phyloP scores from a whole-genome alignment of 2,797 vertebrate species.

The Danio albolineatus region DNA sequence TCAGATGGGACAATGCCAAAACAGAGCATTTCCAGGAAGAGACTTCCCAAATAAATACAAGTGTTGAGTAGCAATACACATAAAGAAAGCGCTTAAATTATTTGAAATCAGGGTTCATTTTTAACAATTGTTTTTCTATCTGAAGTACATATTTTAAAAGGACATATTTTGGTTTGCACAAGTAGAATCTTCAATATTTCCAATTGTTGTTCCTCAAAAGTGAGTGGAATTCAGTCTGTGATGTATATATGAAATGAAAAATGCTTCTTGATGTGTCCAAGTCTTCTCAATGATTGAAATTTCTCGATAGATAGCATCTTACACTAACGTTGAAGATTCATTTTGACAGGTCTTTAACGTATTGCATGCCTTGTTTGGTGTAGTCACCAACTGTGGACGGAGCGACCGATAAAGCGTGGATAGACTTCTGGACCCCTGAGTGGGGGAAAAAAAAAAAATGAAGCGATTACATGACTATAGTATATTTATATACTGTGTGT shows the following conservation, averaged over 20 bases:
- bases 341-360: slow-evolving; percentile 86
- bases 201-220: background rate
- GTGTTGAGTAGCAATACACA: slow-evolving; percentile 19
- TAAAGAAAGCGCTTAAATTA: slow-evolving; percentile 2
- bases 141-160: background rate
- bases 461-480: background rate
- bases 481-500: background rate
- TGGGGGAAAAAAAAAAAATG: slow-evolving; percentile 12
- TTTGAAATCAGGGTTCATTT: background rate
- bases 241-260: background rate
- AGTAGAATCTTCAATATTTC: background rate
- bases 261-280: background rate
- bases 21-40: background rate
- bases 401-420: slow-evolving; percentile 86
- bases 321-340: slow-evolving; percentile 66
- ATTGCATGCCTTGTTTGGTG: slow-evolving; percentile 83
- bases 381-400: slow-evolving; percentile 84
- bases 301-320: background rate
- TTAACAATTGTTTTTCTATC: slow-evolving; percentile 20
- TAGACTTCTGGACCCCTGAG: slow-evolving; percentile 85
- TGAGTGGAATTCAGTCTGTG: background rate
- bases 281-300: slow-evolving; percentile 8
- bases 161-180: background rate
- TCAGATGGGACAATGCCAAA: background rate
- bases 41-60: slow-evolving; percentile 9